A percentile compares a stretch with the other conserved stretches of the same genome.
Evolutionary conservation across 2,888 invertebrate genomes (phyloP).

Genomic region (Sympetrum striolatum): DNA sequence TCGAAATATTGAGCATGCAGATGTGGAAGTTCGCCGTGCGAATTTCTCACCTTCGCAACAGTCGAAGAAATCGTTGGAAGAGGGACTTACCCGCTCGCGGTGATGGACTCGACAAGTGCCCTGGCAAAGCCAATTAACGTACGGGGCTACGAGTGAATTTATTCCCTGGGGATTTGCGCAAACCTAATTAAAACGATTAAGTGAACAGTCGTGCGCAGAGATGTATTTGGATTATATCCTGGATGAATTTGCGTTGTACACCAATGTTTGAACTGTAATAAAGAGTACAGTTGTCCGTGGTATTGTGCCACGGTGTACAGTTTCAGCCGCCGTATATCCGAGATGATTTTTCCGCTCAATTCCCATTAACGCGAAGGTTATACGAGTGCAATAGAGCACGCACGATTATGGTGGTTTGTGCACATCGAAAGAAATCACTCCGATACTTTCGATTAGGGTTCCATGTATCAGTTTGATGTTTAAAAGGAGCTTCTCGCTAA

Average conservation of each 20-base stretch:
- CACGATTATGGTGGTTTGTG: no score
- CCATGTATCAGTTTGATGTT: no score
- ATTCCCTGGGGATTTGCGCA: not conserved
- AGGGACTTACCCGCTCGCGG: not conserved
- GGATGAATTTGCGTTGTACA: not conserved
- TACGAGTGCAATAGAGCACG: no score
- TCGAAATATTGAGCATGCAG: not conserved
- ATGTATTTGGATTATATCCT: not conserved
- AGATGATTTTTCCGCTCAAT: no score
- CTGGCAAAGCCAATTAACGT: not conserved
- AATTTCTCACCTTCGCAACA: not conserved
- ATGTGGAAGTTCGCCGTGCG: not conserved
- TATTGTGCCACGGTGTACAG: no score
- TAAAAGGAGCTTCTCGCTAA: no score
- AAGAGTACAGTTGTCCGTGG: no score
- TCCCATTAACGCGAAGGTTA: no score
- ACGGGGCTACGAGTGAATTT: not conserved
- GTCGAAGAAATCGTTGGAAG: not conserved
- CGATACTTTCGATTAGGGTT: no score
- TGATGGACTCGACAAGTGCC: not conserved
- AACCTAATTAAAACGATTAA: not conserved
- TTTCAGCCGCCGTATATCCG: no score
- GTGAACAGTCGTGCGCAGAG: not conserved
- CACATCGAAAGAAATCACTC: no score
- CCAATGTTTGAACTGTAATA: no score